Conservation (phyloP, 2,888 invertebrate species). For the Smittia sp. region DNA sequence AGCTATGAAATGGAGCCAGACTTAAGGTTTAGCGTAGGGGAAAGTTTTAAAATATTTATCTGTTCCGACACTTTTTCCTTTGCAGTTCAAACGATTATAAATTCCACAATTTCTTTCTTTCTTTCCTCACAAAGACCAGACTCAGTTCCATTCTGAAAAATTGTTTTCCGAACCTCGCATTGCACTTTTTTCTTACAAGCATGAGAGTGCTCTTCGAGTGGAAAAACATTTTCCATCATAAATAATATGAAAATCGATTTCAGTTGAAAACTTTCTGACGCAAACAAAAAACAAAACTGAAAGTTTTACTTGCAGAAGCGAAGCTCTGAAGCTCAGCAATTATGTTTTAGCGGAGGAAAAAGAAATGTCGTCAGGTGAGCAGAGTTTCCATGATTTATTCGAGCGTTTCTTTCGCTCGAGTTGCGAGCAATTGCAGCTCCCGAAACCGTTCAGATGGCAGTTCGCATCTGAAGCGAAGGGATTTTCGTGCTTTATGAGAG, state of each 20-base stretch:
- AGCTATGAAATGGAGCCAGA: too few species aligned
- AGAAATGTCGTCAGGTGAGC: slow-evolving; percentile 18
- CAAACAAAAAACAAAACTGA: neutral
- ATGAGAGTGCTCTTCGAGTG: neutral
- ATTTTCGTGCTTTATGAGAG: slow-evolving; percentile 13
- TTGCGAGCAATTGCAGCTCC: neutral
- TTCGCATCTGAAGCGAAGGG: neutral
- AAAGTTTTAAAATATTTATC: too few species aligned
- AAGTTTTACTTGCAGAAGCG: neutral
- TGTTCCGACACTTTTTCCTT: neutral
- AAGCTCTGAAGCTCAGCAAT: neutral
- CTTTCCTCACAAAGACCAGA: neutral
- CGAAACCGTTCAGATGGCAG: slow-evolving; percentile 10
- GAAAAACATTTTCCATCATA: slow-evolving; percentile 13
- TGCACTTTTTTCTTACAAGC: neutral
- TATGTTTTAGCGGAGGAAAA: neutral
- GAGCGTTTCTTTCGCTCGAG: neutral
- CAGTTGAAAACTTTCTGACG: neutral
- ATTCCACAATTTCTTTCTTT: neutral
- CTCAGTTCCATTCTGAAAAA: neutral
- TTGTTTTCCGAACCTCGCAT: neutral
- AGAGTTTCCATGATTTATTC: neutral
- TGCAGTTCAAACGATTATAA: neutral
- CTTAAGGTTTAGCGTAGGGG: too few species aligned
- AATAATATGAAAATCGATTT: slow-evolving; percentile 22